Percentiles rank a stretch among this genome's conserved stretches.
Evolutionary conservation across 2,113 vertebrate genomes (phyloP).

Genomic region (Phyllostomus hastatus): DNA sequence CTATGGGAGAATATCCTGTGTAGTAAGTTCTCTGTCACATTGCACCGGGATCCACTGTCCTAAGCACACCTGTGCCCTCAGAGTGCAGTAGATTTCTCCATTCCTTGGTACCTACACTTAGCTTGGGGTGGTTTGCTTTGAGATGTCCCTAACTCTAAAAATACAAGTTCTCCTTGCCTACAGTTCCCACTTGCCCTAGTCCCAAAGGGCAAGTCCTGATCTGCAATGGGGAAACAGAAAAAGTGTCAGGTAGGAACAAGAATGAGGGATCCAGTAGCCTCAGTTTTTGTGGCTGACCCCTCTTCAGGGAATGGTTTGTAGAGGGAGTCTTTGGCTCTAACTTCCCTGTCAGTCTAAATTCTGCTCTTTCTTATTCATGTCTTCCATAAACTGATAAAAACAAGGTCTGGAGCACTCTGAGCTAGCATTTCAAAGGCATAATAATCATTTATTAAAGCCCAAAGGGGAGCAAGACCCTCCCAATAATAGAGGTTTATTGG

Average conservation of each 20-base stretch:
- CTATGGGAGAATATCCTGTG: neutral
- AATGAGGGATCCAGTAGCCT: neutral
- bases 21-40: neutral
- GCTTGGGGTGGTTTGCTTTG: neutral
- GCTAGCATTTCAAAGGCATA: slow-evolving; percentile 65
- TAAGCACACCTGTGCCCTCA: neutral
- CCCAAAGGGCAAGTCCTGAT: neutral
- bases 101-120: neutral
- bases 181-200: neutral
- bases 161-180: neutral
- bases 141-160: neutral
- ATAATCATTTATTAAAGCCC: slow-evolving; percentile 72
- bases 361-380: neutral
- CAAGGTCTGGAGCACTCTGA: slow-evolving; percentile 52
- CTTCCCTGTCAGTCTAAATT: neutral
- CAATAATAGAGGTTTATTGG: slow-evolving; percentile 71
- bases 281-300: neutral
- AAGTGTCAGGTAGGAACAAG: neutral
- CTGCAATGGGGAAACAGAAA: neutral
- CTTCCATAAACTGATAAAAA: neutral
- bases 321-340: neutral
- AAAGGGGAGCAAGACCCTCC: slow-evolving; percentile 65
- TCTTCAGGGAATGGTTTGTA: neutral
- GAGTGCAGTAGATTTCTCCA: neutral
- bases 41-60: neutral